These are phyloP conservation scores for Mesembrinibis cayennensis DNA, from an alignment of 2,113 vertebrate species.

Conservation along the genomic window DNA sequence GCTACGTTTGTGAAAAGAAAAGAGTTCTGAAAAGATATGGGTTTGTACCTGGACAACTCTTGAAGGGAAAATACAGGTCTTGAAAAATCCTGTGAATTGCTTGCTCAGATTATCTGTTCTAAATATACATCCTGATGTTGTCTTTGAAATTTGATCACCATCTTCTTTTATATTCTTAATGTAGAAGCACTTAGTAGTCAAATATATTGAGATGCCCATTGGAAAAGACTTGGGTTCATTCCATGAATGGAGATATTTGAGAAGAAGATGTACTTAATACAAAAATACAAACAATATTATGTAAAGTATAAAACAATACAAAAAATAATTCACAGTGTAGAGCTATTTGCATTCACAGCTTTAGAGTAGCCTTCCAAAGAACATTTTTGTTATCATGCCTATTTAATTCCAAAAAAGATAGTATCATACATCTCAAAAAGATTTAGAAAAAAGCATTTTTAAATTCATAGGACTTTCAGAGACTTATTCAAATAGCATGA, in stretches of 20 bases:
- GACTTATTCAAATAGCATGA: not conserved
- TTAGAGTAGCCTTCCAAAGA: not conserved
- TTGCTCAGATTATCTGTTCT: not conserved
- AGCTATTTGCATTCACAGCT: not conserved
- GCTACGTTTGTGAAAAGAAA: not conserved
- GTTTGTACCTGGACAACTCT: not conserved
- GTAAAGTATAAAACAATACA: not conserved
- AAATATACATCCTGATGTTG: not conserved
- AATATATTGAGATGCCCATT: not conserved
- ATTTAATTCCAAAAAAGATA: not conserved
- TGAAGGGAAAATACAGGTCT: not conserved
- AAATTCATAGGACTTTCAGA: not conserved
- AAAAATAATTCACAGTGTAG: not conserved
- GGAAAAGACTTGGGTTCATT: not conserved
- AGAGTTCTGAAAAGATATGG: not conserved
- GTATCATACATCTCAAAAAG: not conserved
- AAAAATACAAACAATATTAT: not conserved
- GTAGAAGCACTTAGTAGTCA: not conserved
- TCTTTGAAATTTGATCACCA: not conserved
- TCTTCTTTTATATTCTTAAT: not conserved
- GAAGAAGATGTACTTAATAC: accelerated
- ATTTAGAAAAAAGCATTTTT: not conserved
- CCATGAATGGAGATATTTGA: not conserved
- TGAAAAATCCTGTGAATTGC: not conserved
- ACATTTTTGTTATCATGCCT: not conserved